Conservation (phyloP, 2,113 vertebrate genomes). For the Ophthalmolycus amberensis region DNA sequence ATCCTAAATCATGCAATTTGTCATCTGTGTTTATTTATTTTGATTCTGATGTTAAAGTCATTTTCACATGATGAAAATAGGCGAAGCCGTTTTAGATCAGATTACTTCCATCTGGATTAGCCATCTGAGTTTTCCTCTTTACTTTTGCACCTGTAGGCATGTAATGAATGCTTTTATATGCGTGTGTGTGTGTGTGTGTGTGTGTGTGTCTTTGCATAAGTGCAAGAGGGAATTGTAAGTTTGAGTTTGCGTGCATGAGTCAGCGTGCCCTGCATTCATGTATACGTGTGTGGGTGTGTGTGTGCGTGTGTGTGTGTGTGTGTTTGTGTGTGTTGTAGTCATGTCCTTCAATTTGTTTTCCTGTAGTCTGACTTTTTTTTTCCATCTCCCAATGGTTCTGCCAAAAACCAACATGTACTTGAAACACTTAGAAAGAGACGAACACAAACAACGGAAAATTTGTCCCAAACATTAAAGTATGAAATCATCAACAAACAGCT, state of each 20-base stretch:
- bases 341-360: constrained; percentile 8
- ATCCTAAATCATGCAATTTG: neutral
- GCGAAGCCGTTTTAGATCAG: too few species aligned
- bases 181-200: too few species aligned
- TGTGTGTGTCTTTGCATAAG: too few species aligned
- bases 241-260: too few species aligned
- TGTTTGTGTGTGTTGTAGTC: neutral
- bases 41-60: neutral
- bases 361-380: neutral
- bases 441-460: constrained; percentile 17
- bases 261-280: too few species aligned
- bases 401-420: constrained; percentile 15
- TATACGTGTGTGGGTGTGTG: neutral
- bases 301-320: neutral
- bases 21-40: neutral
- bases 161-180: neutral
- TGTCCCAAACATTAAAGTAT: constrained; percentile 25
- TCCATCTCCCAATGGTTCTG: neutral
- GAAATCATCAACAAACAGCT: constrained; percentile 18
- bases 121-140: neutral
- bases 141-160: neutral
- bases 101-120: too few species aligned
- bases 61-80: neutral
- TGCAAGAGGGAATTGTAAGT: too few species aligned
- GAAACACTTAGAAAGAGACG: constrained; percentile 14